These are phyloP conservation scores for Augochlorella aurata DNA, from an alignment of 2,888 invertebrate genomes.

Conservation along the genomic window DNA sequence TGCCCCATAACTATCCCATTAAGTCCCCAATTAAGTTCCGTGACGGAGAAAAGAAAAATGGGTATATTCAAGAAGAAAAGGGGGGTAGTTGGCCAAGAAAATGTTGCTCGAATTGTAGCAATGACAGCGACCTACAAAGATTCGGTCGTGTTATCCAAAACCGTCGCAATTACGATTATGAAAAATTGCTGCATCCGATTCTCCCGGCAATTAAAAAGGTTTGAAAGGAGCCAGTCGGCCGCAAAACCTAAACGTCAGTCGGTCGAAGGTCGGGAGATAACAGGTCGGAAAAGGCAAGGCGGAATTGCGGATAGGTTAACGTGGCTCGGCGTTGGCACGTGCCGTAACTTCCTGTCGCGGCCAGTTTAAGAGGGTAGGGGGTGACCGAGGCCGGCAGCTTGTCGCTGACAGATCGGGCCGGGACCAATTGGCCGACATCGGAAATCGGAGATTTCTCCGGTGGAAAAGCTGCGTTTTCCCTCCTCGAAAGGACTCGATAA, in stretches of 20 bases:
- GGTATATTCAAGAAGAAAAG: too few relatives aligned
- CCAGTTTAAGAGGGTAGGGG: conserved; percentile 39
- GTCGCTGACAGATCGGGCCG: conserved; percentile 62
- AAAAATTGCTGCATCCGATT: neutral
- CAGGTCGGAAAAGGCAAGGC: neutral
- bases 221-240: neutral
- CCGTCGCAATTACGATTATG: neutral
- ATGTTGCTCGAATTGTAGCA: too few relatives aligned
- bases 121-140: too few relatives aligned
- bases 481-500: conserved; percentile 47
- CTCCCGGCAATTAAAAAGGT: neutral
- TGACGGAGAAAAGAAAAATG: too few relatives aligned
- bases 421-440: conserved; percentile 61
- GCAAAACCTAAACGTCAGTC: neutral
- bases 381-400: conserved; percentile 54
- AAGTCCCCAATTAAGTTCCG: too few relatives aligned
- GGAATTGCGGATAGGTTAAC: conserved; percentile 51
- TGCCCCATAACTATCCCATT: too few relatives aligned
- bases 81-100: too few relatives aligned
- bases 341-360: conserved; percentile 65
- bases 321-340: conserved; percentile 60
- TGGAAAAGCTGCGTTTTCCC: neutral
- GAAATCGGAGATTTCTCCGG: conserved; percentile 54
- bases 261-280: conserved; percentile 23
- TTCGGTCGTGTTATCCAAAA: too few relatives aligned